Percentiles rank a stretch among this genome's conserved stretches.
Conservation (phyloP, 2,113 vertebrate species). For the Echinops telfairi region DNA sequence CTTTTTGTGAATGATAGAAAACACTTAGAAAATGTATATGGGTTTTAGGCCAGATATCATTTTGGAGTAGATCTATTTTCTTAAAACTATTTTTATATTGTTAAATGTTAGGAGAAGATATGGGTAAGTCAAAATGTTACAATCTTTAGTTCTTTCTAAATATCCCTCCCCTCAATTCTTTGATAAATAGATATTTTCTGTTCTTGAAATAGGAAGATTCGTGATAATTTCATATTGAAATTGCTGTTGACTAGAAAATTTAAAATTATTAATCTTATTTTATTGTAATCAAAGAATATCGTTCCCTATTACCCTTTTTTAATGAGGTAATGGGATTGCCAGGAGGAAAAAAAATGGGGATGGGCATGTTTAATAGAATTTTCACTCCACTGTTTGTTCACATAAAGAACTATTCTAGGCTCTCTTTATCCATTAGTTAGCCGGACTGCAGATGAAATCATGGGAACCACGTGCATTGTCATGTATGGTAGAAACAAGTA, state of each 20-base stretch:
- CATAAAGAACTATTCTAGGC: slow-evolving; percentile 3
- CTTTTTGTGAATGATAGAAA: neutral
- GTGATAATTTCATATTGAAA: slow-evolving; percentile 35
- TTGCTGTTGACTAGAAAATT: slow-evolving; percentile 25
- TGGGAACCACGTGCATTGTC: neutral
- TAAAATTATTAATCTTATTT: slow-evolving; percentile 6
- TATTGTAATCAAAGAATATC: neutral
- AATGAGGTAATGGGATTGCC: neutral
- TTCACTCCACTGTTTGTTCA: neutral
- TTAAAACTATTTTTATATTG: neutral
- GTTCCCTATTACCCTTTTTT: neutral
- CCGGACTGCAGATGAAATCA: neutral
- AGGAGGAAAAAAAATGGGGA: neutral
- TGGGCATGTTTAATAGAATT: neutral
- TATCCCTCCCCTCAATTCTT: neutral
- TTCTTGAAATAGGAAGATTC: slow-evolving; percentile 27
- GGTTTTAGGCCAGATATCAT: neutral
- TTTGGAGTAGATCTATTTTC: neutral
- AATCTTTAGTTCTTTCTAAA: neutral
- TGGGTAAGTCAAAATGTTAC: neutral
- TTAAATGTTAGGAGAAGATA: neutral
- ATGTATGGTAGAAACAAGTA: neutral
- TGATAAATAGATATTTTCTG: neutral
- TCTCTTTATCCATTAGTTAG: slow-evolving; percentile 18
- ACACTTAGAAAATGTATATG: neutral